phyloP scores from a whole-genome alignment of 2,113 vertebrate genomes.

The Guaruba guarouba region DNA sequence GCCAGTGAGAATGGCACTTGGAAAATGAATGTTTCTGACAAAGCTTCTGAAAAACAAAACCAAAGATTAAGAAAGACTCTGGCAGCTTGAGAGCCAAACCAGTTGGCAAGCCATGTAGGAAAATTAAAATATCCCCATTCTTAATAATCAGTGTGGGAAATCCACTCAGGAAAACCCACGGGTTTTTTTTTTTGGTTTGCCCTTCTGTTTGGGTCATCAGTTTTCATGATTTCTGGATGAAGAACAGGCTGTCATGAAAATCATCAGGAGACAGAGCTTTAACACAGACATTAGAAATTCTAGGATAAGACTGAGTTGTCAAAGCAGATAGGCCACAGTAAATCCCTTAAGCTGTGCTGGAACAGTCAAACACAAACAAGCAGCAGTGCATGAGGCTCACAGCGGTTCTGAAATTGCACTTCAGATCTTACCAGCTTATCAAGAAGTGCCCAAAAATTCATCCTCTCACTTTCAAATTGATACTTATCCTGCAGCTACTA shows the following conservation, averaged over 20 bases:
- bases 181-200: neutral
- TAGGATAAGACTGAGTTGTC: neutral
- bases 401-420: conserved; percentile 8
- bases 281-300: conserved; percentile 38
- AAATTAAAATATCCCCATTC: neutral
- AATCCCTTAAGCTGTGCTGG: conserved; percentile 40
- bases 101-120: neutral
- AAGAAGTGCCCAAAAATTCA: conserved; percentile 7
- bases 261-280: neutral
- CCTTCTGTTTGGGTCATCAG: neutral
- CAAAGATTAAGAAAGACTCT: neutral
- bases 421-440: conserved; percentile 2
- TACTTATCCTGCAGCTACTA: neutral
- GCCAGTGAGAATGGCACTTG: neutral
- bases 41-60: neutral
- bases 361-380: neutral
- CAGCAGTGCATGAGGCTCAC: neutral
- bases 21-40: neutral
- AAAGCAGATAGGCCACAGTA: neutral
- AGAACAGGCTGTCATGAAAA: neutral
- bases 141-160: neutral
- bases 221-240: conserved; percentile 4
- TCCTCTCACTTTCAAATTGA: conserved; percentile 9
- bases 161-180: neutral
- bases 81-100: neutral